Evolutionary conservation across 2,113 vertebrate species (phyloP), one percentile per base, ranked within the genome.

Genomic region (Saimiri boliviensis): DNA sequence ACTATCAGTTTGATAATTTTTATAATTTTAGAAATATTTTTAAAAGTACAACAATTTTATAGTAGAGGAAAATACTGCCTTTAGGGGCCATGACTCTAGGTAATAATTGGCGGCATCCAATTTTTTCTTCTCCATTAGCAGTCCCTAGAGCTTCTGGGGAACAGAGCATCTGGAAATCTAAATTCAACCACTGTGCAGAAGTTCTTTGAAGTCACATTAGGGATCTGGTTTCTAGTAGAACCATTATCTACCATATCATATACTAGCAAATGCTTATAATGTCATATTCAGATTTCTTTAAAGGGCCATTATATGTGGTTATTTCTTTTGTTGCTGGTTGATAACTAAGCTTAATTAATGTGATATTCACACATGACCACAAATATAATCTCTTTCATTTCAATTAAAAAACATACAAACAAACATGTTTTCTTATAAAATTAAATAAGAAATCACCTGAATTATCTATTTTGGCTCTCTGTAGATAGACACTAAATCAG

Each of bases 141-240:
- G 9, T 14, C 2, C 4, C 37, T 20, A 32, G 45, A 58, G 66
- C 11, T 89, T 73, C 10, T 40, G 4, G 6, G 0, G 12, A 96
- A 68, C 10, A 42, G 19, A 54, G 20, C 2, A 37, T 54, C n/a
- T 86, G 12, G 11, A 9, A 85, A 12, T 92, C 66, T 25, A 74
- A 66, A 35, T 32, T 37, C 68, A 95, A 30, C 12, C 40, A n/a
- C 71, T 91, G 35, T 71, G 86, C 52, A 49, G n/a, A 89, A 92
- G 17, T 35, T 88, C 63, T 93, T 83, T 93, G 93, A 95, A 91
- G 86, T 96, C 79, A 54, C n/a, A 76, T 86, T 88, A 94, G 6
- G 17, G 35, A 88, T 82, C 84, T 94, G n/a, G 82, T 92, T 88
- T 86, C 71, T 74, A 49, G 9, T 68, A 54, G 37, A 40, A 84